Evolutionary conservation across 1,140 invertebrate species (phyloP).

Genomic region (Hyphantria cunea): DNA sequence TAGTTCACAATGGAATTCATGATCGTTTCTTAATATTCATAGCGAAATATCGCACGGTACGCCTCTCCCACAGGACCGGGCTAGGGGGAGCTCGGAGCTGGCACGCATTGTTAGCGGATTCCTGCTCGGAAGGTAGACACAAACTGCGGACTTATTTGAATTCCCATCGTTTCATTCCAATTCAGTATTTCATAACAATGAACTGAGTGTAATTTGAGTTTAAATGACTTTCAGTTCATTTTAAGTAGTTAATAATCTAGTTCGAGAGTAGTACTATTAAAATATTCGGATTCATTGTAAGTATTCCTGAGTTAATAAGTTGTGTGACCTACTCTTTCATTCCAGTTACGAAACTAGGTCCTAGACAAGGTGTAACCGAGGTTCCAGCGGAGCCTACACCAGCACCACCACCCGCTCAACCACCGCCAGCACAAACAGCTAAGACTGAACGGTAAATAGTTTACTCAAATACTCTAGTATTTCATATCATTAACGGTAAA

Average conservation of each 20-base stretch:
- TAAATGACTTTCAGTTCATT: conserved; percentile 43
- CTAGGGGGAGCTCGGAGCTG: conserved; percentile 14
- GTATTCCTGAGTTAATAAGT: not conserved
- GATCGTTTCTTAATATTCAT: conserved; percentile 72
- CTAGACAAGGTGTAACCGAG: conserved; percentile 82
- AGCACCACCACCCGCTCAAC: conserved; percentile 68
- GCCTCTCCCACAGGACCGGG: conserved; percentile 32
- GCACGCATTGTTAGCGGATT: conserved; percentile 63
- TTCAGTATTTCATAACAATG: conserved; percentile 53
- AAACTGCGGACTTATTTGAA: conserved; percentile 65
- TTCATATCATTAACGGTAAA: too few species aligned
- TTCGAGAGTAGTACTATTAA: not conserved
- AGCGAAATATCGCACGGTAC: conserved; percentile 51
- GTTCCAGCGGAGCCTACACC: conserved; percentile 74
- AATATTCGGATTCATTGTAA: not conserved
- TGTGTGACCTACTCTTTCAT: conserved; percentile 1
- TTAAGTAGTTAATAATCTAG: conserved; percentile 24
- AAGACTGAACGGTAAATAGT: conserved; percentile 72
- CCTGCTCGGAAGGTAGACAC: conserved; percentile 51
- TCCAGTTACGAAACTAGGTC: conserved; percentile 86
- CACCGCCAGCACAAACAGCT: conserved; percentile 51
- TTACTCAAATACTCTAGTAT: not conserved
- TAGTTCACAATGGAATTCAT: conserved; percentile 47
- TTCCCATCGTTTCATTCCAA: conserved; percentile 50
- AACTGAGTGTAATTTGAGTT: conserved; percentile 47